Evolutionary conservation across 2,888 invertebrate genomes (phyloP), one percentile per base, ranked within the genome.

Genomic region (Zootermopsis nevadensis): DNA sequence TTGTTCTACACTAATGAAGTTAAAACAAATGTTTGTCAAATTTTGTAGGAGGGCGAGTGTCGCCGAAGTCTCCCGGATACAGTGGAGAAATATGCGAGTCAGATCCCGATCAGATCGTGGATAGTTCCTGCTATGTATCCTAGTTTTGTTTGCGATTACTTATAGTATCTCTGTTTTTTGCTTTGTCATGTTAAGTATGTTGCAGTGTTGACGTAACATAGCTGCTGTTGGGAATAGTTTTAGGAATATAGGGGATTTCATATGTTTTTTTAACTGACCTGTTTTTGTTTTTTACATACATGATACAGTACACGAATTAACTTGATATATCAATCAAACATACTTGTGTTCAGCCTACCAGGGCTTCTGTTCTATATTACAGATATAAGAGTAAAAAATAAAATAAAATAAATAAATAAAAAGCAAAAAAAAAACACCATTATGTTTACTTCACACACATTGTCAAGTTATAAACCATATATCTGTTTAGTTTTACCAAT

Each of bases 331-430:
- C 38, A 55, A 79, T 82, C 82, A 82, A 67, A 79, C 55, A 69
- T 82, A 55, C 74, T 76, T 82, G 82, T 82, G 82, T 82, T 82
- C 82, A 82, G 72, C 53, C 72, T 67, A n/a, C 48, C n/a, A n/a
- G 38, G 76, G 76, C 38, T 76, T 76, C 38, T 38, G 42, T 76
- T 76, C 38, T 76, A 76, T 48, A 27, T 30, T 76, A 76, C 76
- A 76, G 42, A 76, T 42, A 27, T 42, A 42, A 76, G n/a, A 27
- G 60, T 27, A 27, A 60, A 60, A 60, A 60, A 60, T n/a, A 48
- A 48, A 48, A 31, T 74, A 24, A 24, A 35, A 12, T 19, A 48
- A 48, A 48, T 48, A 48, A 8, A 48, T 12, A 48, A 27, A n/a
- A 53, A 53, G 24, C 4, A n/a, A 8, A 60, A n/a, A 60, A 60